These are phyloP conservation scores for Brachyhypopomus gauderio DNA, from an alignment of 2,113 vertebrate genomes.

Conservation along the genomic window DNA sequence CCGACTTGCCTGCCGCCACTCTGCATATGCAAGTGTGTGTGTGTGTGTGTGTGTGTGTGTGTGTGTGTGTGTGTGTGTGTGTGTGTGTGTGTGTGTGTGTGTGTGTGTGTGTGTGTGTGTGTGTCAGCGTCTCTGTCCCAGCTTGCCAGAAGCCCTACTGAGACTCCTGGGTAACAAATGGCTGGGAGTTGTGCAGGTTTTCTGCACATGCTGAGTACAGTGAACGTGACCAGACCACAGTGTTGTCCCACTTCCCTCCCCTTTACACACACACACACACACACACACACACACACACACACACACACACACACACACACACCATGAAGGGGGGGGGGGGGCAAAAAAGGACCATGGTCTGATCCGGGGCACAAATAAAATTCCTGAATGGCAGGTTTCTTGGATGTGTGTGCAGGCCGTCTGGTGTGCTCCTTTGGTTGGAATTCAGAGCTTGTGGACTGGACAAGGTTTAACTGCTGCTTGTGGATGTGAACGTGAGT, in stretches of 20 bases:
- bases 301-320: conserved; percentile 13
- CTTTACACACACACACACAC: conserved; percentile 29
- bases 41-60: conserved; percentile 60
- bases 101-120: conserved; percentile 66
- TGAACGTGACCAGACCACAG: conserved; percentile 69
- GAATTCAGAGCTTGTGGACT: conserved; percentile 66
- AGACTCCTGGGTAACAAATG: conserved; percentile 65
- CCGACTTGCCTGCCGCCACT: conserved; percentile 67
- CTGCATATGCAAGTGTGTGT: conserved; percentile 69
- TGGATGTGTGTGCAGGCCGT: conserved; percentile 62
- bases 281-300: conserved; percentile 29
- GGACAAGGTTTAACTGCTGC: conserved; percentile 68
- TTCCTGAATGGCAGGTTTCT: conserved; percentile 65
- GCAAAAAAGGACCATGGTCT: conserved; percentile 60
- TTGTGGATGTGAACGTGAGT: not conserved
- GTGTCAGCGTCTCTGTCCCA: conserved; percentile 68
- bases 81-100: conserved; percentile 65
- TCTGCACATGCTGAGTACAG: conserved; percentile 61
- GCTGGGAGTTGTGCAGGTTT: conserved; percentile 64
- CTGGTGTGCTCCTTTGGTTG: conserved; percentile 69
- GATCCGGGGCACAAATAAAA: conserved; percentile 67
- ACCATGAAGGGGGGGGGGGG: not conserved
- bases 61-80: not conserved
- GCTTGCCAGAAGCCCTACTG: conserved; percentile 63
- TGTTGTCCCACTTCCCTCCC: conserved; percentile 58